Conservation (phyloP, 2,888 invertebrate genomes). For the Dicyrtomina minuta region DNA sequence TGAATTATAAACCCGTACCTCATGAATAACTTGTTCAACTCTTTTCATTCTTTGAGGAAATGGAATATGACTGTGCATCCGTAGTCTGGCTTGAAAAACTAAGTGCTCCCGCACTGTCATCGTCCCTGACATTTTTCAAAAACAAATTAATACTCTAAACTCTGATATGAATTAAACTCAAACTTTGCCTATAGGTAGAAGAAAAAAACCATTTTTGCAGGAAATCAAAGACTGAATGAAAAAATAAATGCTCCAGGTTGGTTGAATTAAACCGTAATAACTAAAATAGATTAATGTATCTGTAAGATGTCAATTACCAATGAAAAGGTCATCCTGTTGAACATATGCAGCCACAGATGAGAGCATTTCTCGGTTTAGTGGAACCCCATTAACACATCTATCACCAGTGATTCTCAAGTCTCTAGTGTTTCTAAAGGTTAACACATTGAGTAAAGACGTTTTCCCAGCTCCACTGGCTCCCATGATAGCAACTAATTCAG, state of each 20-base stretch:
- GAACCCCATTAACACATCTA: conserved; percentile 73
- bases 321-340: conserved; percentile 76
- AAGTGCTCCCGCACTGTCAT: conserved; percentile 87
- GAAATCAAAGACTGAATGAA: not conserved
- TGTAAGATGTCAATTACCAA: too few relatives aligned
- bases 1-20: too few relatives aligned
- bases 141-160: too few relatives aligned
- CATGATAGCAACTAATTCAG: conserved; percentile 82
- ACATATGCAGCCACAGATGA: conserved; percentile 84
- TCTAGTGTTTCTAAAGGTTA: conserved; percentile 74
- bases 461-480: conserved; percentile 92
- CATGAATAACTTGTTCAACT: conserved; percentile 82
- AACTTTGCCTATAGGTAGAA: too few relatives aligned
- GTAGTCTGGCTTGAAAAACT: conserved; percentile 81
- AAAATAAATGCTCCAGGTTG: too few relatives aligned
- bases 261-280: too few relatives aligned
- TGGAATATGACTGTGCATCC: conserved; percentile 77
- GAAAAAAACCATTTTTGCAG: too few relatives aligned
- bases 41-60: conserved; percentile 72
- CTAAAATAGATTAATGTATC: too few relatives aligned
- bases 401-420: conserved; percentile 64
- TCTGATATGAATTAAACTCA: too few relatives aligned
- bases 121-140: conserved; percentile 85
- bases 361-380: conserved; percentile 67
- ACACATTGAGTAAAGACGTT: conserved; percentile 85